Evolutionary conservation across 2,797 vertebrate species (phyloP), one percentile per base, ranked within the genome.

Genomic region (Rhadinocentrus ornatus): DNA sequence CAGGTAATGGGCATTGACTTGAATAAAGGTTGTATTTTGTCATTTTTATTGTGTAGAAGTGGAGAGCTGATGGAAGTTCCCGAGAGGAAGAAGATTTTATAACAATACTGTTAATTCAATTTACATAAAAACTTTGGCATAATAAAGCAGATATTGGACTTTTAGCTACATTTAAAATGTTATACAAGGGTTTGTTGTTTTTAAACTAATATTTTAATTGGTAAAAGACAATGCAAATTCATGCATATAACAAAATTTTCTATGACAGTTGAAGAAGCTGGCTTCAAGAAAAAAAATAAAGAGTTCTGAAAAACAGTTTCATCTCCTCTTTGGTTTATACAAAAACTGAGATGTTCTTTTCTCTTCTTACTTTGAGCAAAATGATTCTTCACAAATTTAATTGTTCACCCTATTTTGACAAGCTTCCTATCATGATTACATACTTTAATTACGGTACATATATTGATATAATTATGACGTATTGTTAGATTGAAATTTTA

Each of bases 201-300:
- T 20, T 66, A 59, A 64, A 66, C 62, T 0, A 59, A 67, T 24
- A 13, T 78, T 78, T 67, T 6, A 78, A 80, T 77, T 77, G 73
- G 54, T 72, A 5, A 81, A 74, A 65, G 7, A 61, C 56, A 16
- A 52, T 79, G 59, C n/a, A 65, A 77, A 69, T 66, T 79, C 8
- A 52, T 37, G 39, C 22, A 70, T 79, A 66, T 66, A 9, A 67
- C 9, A 22, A 10, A 48, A 71, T 79, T 76, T 88, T 77, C 57
- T 86, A 83, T 77, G 64, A 82, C 12, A 29, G 66, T 70, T 84
- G 57, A 88, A 86, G 86, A 93, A 92, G 81, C 90, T 90, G 90
- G 83, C 89, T 92, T 93, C 85, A 86, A 82, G 73, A 83, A 77
- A 75, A 83, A n/a, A 1, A 90, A 87, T 88, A 86, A 84, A 89